phyloP scores from a whole-genome alignment of 2,113 vertebrate genomes.

The Pungitius pungitius region DNA sequence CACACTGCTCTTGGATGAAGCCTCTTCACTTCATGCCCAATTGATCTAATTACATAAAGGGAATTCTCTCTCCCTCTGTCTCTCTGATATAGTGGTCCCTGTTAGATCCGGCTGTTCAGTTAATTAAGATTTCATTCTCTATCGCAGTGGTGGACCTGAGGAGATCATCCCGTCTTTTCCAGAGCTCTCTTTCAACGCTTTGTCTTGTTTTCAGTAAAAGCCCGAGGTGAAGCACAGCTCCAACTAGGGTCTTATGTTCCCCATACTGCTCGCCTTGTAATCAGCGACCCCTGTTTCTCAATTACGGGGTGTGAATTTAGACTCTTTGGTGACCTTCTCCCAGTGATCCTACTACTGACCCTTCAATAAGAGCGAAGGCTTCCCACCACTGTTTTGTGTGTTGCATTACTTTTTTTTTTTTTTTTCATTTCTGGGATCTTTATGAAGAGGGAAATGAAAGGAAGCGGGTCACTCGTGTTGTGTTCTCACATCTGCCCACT shows the following conservation, averaged over 20 bases:
- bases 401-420: conserved; percentile 70
- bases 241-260: conserved; percentile 48
- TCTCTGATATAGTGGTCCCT: conserved; percentile 69
- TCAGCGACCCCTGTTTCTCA: conserved; percentile 79
- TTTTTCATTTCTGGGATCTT: conserved; percentile 83
- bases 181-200: conserved; percentile 43
- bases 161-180: conserved; percentile 63
- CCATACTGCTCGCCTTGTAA: conserved; percentile 63
- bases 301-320: conserved; percentile 82
- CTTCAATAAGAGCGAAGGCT: conserved; percentile 75
- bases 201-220: conserved; percentile 56
- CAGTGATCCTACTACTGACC: conserved; percentile 79
- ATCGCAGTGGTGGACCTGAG: conserved; percentile 74
- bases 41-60: conserved; percentile 84
- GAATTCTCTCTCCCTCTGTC: conserved; percentile 64
- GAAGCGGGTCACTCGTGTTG: conserved; percentile 74
- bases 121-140: conserved; percentile 81
- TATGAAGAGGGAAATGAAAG: conserved; percentile 85
- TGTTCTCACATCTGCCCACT: conserved; percentile 76
- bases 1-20: conserved; percentile 70
- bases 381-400: conserved; percentile 68
- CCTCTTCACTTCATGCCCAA: conserved; percentile 82
- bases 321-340: conserved; percentile 82
- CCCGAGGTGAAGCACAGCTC: conserved; percentile 27
- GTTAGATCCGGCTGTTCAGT: conserved; percentile 72